Evolutionary conservation across 2,113 vertebrate genomes (phyloP).

Genomic region (Chionodraco myersi): DNA sequence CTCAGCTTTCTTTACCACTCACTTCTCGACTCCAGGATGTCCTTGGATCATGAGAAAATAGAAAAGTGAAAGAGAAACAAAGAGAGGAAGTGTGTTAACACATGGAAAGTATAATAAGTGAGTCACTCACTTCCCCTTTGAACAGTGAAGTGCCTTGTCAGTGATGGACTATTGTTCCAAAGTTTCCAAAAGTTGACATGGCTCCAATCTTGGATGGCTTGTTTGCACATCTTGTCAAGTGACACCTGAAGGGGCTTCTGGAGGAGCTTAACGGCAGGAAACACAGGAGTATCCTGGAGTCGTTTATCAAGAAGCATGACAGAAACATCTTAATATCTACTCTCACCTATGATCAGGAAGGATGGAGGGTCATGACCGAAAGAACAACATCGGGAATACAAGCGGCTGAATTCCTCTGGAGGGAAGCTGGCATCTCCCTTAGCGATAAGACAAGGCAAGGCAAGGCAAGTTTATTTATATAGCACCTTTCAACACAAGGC

Average conservation of each 20-base stretch:
- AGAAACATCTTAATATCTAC: too few species aligned
- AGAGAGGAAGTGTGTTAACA: constrained; percentile 27
- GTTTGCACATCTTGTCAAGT: neutral
- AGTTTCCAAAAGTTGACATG: neutral
- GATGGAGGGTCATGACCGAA: too few species aligned
- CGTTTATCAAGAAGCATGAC: too few species aligned
- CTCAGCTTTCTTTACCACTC: constrained; percentile 52
- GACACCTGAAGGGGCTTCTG: neutral
- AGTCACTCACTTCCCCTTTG: neutral
- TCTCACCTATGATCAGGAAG: too few species aligned
- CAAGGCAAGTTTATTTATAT: too few species aligned
- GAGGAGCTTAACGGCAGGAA: too few species aligned
- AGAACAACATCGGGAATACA: too few species aligned
- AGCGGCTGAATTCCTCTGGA: too few species aligned
- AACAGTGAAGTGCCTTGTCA: neutral
- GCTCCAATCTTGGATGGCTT: neutral
- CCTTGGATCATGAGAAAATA: constrained; percentile 49
- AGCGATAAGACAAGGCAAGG: too few species aligned
- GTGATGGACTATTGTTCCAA: neutral
- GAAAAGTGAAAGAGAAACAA: constrained; percentile 20
- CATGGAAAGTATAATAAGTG: constrained; percentile 14
- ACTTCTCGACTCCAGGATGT: constrained; percentile 37
- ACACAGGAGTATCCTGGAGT: too few species aligned
- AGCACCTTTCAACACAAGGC: too few species aligned
- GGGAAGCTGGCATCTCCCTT: too few species aligned